phyloP scores from a whole-genome alignment of 2,113 vertebrate genomes.

The Aramus guarauna region DNA sequence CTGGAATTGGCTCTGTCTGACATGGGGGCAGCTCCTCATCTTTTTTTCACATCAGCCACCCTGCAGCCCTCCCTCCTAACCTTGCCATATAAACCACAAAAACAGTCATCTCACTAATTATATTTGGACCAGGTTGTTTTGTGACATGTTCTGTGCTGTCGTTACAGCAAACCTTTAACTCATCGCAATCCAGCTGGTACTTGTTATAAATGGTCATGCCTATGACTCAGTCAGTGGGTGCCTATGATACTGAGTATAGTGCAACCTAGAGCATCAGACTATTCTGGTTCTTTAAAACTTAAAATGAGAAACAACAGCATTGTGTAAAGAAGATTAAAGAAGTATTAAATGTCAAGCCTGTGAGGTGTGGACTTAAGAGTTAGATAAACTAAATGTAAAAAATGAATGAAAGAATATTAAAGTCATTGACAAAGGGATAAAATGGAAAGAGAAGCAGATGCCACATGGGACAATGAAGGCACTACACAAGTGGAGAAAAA shows the following conservation, averaged over 20 bases:
- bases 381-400: neutral
- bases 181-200: neutral
- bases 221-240: neutral
- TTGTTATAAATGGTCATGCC: neutral
- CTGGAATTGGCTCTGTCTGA: neutral
- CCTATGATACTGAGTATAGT: neutral
- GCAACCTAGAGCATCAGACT: neutral
- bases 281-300: neutral
- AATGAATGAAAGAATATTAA: neutral
- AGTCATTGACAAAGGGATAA: neutral
- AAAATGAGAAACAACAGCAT: neutral
- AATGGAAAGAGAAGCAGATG: neutral
- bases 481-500: neutral
- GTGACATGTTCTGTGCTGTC: neutral
- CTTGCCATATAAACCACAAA: neutral
- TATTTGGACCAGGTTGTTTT: neutral
- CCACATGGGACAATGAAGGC: neutral
- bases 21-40: neutral
- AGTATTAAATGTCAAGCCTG: neutral
- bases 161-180: neutral
- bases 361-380: neutral
- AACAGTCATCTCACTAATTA: neutral
- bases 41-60: neutral
- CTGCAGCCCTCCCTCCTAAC: neutral
- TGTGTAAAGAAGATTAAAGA: neutral